A percentile compares a stretch with the other conserved stretches of the same genome.
Evolutionary conservation across 2,888 invertebrate species (phyloP).

Genomic region (Lithophane ornitopus): DNA sequence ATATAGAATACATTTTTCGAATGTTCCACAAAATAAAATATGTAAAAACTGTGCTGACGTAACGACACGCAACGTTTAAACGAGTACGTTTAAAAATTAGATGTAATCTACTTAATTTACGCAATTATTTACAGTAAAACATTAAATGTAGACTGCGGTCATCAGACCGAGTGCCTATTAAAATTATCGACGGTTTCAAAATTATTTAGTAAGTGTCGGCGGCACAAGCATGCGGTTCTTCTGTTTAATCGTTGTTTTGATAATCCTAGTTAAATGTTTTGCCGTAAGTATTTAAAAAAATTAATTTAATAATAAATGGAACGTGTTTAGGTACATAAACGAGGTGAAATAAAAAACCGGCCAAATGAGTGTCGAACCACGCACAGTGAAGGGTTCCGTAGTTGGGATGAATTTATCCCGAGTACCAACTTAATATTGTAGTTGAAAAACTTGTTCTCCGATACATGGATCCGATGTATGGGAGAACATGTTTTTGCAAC

Average conservation of each 20-base stretch:
- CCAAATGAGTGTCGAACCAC: too few species aligned
- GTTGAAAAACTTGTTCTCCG: too few species aligned
- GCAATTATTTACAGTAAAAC: conserved; percentile 7
- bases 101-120: conserved; percentile 4
- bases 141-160: not conserved
- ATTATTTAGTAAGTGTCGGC: not conserved
- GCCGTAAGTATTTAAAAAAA: conserved; percentile 46
- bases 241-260: not conserved
- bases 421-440: too few species aligned
- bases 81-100: not conserved
- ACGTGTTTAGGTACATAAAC: not conserved
- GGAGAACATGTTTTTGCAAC: too few species aligned
- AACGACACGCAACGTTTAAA: not conserved
- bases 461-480: too few species aligned
- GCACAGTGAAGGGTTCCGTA: too few species aligned
- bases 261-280: not conserved
- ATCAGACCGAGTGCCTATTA: not conserved
- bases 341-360: too few species aligned
- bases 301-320: too few species aligned
- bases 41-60: not conserved
- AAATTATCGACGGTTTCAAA: not conserved
- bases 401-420: too few species aligned
- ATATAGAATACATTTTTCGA: not conserved
- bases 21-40: too few species aligned
- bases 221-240: not conserved